Evolutionary conservation across 2,797 vertebrate genomes (phyloP).

Genomic region (Gallinago nigripennis): DNA sequence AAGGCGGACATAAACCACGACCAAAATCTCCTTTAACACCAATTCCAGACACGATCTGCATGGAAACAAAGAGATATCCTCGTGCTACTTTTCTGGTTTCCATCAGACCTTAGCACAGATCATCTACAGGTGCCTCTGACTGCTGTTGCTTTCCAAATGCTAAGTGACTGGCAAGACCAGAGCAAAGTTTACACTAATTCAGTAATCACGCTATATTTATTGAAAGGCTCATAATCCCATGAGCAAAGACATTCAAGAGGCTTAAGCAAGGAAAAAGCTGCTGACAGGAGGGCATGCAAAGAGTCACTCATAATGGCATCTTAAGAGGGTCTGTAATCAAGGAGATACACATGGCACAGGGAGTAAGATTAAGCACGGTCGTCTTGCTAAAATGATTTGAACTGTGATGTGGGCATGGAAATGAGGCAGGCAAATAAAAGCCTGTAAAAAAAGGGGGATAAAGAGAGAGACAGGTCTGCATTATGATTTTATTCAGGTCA

Average conservation of each 20-base stretch:
- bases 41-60: neutral
- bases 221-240: slow-evolving; percentile 52
- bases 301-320: slow-evolving; percentile 60
- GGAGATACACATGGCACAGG: slow-evolving; percentile 35
- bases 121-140: neutral
- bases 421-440: slow-evolving; percentile 55
- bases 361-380: slow-evolving; percentile 55
- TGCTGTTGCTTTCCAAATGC: neutral
- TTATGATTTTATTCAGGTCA: slow-evolving; percentile 47
- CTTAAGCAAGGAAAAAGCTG: slow-evolving; percentile 67
- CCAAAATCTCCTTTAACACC: neutral
- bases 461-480: slow-evolving; percentile 11
- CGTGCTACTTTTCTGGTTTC: neutral
- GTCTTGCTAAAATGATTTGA: slow-evolving; percentile 24
- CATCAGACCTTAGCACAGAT: neutral
- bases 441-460: neutral
- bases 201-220: slow-evolving; percentile 46
- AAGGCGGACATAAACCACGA: neutral
- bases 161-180: slow-evolving; percentile 4
- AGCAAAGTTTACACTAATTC: slow-evolving; percentile 65
- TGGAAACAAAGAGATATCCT: neutral
- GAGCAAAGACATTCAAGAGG: slow-evolving; percentile 60
- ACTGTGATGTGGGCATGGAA: slow-evolving; percentile 35
- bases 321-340: slow-evolving; percentile 71
- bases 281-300: slow-evolving; percentile 53